Percentiles rank a stretch among this genome's conserved stretches.
These are phyloP conservation scores for Mobula birostris DNA, from an alignment of 2,113 vertebrate species.

Conservation along the genomic window DNA sequence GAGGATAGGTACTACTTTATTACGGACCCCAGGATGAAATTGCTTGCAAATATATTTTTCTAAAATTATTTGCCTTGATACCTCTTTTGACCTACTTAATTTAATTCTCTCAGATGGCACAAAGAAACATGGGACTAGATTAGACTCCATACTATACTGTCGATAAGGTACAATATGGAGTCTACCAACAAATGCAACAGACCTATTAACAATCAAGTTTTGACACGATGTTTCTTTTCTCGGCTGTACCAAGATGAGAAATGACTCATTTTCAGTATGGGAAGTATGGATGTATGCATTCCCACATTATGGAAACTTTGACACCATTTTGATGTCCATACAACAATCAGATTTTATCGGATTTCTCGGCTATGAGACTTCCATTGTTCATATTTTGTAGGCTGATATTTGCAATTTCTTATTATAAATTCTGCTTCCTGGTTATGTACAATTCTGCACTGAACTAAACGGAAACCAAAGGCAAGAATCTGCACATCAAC, in stretches of 20 bases:
- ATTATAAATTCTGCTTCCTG: background rate
- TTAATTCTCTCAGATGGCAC: background rate
- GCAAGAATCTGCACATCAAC: background rate
- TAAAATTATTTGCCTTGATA: background rate
- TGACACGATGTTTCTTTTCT: background rate
- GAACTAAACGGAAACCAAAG: background rate
- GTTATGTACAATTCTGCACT: background rate
- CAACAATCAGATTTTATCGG: background rate
- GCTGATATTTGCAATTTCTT: background rate
- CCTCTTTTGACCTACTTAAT: background rate
- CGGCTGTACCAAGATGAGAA: background rate
- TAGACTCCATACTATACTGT: background rate
- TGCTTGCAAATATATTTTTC: background rate
- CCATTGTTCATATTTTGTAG: background rate
- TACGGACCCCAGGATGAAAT: background rate
- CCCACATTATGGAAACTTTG: background rate
- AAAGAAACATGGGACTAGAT: background rate
- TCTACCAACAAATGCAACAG: background rate
- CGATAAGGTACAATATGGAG: no score
- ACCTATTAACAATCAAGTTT: background rate
- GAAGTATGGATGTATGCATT: background rate
- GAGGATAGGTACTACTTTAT: background rate
- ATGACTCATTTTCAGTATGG: background rate
- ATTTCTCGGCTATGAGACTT: background rate
- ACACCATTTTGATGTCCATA: background rate